Conservation (phyloP, 2,888 invertebrate species). For the Eledone cirrhosa region DNA sequence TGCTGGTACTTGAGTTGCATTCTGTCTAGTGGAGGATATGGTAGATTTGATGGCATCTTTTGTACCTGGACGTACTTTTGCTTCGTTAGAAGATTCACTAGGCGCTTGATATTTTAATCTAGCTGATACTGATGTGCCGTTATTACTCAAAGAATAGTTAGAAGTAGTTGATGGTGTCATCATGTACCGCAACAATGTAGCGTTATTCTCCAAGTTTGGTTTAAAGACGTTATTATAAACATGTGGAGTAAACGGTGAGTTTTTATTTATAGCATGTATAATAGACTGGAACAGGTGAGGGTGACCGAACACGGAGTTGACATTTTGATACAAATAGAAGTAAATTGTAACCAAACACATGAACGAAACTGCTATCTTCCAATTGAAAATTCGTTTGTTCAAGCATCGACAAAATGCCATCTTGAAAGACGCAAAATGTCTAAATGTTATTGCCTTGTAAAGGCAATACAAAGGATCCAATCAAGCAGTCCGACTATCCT, state of each 20-base stretch:
- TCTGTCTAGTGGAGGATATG: neutral
- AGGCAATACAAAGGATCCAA: too few species aligned
- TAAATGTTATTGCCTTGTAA: too few species aligned
- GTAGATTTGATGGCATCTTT: neutral
- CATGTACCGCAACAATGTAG: neutral
- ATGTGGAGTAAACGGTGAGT: neutral
- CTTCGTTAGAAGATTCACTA: neutral
- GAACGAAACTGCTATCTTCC: constrained; percentile 23
- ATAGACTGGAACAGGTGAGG: neutral
- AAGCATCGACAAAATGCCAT: constrained; percentile 8
- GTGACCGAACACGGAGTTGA: constrained; percentile 11
- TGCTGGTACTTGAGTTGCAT: neutral
- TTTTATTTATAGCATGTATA: neutral
- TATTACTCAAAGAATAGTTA: neutral
- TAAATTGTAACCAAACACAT: constrained; percentile 20
- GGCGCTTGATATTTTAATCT: neutral
- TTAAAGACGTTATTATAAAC: neutral
- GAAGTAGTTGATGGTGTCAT: neutral
- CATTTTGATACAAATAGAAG: constrained; percentile 23
- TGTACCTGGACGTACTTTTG: neutral
- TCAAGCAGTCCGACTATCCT: neutral
- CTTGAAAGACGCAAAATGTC: too few species aligned
- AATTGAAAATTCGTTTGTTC: constrained; percentile 24
- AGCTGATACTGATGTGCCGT: neutral
- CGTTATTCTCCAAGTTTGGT: neutral